These are phyloP conservation scores for Cynodonichthys magdalenae DNA, from an alignment of 2,797 vertebrate genomes.

Conservation along the genomic window DNA sequence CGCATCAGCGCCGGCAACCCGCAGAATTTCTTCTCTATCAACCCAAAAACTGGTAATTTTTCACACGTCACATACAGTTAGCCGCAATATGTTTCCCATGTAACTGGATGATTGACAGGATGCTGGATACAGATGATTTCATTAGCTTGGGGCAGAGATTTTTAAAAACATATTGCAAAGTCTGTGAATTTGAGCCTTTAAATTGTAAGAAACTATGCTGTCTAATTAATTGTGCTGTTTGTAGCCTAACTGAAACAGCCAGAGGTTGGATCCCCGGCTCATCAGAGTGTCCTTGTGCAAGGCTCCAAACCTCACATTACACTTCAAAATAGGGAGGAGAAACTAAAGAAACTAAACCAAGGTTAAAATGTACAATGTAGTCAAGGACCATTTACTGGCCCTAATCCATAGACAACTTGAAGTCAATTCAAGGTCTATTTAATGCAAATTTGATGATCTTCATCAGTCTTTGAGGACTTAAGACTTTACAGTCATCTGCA, in stretches of 20 bases:
- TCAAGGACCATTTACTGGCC: background rate
- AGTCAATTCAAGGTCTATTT: conserved; percentile 1
- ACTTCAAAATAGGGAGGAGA: background rate
- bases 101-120: background rate
- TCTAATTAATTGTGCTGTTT: no score
- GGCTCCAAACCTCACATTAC: background rate
- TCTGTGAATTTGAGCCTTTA: no score
- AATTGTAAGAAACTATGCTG: no score
- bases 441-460: background rate
- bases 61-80: background rate
- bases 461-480: background rate
- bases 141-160: no score
- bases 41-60: conserved; percentile 91
- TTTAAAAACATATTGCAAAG: no score
- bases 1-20: conserved; percentile 96
- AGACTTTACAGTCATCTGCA: background rate
- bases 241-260: background rate
- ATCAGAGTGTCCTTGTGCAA: background rate
- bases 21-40: conserved; percentile 97
- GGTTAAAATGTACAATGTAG: background rate
- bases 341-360: conserved; percentile 1
- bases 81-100: background rate
- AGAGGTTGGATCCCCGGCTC: background rate
- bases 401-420: background rate
- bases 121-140: no score